Evolutionary conservation across 1,140 invertebrate genomes (phyloP).

Genomic region (Drosophila murphyi): DNA sequence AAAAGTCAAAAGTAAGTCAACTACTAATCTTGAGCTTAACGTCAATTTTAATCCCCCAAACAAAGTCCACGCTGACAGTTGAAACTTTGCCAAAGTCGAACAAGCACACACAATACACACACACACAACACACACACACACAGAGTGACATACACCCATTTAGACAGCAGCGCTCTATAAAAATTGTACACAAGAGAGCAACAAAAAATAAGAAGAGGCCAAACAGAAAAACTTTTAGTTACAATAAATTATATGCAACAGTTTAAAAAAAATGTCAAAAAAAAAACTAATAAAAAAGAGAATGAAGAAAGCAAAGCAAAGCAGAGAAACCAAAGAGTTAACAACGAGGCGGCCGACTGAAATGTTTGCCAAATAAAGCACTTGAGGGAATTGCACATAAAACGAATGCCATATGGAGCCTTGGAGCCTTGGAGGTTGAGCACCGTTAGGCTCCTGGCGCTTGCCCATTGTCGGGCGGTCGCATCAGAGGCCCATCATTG

Average conservation of each 20-base stretch:
- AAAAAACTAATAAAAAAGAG: slow-evolving; percentile 24
- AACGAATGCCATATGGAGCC: slow-evolving; percentile 55
- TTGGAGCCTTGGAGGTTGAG: background rate
- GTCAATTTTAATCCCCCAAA: slow-evolving; percentile 64
- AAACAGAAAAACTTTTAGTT: slow-evolving; percentile 68
- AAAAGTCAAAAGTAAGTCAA: slow-evolving; percentile 56
- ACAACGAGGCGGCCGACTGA: slow-evolving; percentile 59
- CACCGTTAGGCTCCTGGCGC: slow-evolving; percentile 3
- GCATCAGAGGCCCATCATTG: slow-evolving; percentile 64
- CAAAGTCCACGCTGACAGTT: slow-evolving; percentile 67
- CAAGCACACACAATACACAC: slow-evolving; percentile 6
- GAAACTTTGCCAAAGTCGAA: slow-evolving; percentile 63
- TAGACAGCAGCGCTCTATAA: slow-evolving; percentile 46
- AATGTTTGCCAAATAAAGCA: slow-evolving; percentile 77
- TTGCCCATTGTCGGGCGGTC: slow-evolving; percentile 5
- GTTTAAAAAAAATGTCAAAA: slow-evolving; percentile 56
- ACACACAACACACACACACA: background rate
- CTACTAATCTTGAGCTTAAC: slow-evolving; percentile 77
- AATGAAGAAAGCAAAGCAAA: slow-evolving; percentile 24
- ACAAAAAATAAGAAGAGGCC: slow-evolving; percentile 52
- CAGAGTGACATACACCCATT: background rate
- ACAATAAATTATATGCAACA: slow-evolving; percentile 83
- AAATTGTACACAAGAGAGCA: slow-evolving; percentile 75
- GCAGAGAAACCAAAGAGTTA: slow-evolving; percentile 64
- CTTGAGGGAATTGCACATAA: slow-evolving; percentile 82